These are phyloP conservation scores for Lampris megalopsis DNA, from an alignment of 2,113 vertebrate genomes.

Conservation along the genomic window DNA sequence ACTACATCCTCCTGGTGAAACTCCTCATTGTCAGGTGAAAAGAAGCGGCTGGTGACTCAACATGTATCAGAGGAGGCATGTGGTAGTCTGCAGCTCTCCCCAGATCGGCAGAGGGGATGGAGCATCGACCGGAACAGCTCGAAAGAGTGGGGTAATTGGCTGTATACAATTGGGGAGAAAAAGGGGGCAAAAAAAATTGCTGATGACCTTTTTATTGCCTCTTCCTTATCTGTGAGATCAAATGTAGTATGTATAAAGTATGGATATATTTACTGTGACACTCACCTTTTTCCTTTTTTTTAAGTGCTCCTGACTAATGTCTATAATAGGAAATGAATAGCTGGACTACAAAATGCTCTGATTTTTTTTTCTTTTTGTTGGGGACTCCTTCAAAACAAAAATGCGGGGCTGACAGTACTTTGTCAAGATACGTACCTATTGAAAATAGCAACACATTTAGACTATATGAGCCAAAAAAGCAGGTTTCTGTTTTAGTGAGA, in stretches of 20 bases:
- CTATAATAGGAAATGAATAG: conserved; percentile 74
- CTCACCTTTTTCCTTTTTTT: conserved; percentile 26
- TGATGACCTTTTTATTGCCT: neutral
- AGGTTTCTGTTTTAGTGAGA: conserved; percentile 17
- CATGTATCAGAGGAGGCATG: no score
- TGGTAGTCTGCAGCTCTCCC: no score
- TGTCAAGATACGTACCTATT: neutral
- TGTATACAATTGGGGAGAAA: no score
- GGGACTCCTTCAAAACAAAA: conserved; percentile 48
- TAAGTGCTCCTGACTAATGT: conserved; percentile 46
- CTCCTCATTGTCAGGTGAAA: no score
- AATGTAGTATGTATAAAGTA: neutral
- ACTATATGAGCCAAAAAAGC: neutral
- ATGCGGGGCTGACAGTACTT: conserved; percentile 28
- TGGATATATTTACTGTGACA: conserved; percentile 3
- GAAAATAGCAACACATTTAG: neutral
- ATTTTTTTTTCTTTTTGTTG: conserved; percentile 40
- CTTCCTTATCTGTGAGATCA: neutral
- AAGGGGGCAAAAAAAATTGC: no score
- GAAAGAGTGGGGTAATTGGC: no score
- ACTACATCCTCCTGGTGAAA: no score
- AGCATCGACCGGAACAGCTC: no score
- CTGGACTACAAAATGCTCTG: conserved; percentile 35
- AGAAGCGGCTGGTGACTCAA: no score
- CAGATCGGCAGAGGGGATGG: no score